A percentile compares a stretch with the other conserved stretches of the same genome.
These are phyloP conservation scores for Grammomys surdaster DNA, from an alignment of 2,113 vertebrate genomes.

Conservation along the genomic window DNA sequence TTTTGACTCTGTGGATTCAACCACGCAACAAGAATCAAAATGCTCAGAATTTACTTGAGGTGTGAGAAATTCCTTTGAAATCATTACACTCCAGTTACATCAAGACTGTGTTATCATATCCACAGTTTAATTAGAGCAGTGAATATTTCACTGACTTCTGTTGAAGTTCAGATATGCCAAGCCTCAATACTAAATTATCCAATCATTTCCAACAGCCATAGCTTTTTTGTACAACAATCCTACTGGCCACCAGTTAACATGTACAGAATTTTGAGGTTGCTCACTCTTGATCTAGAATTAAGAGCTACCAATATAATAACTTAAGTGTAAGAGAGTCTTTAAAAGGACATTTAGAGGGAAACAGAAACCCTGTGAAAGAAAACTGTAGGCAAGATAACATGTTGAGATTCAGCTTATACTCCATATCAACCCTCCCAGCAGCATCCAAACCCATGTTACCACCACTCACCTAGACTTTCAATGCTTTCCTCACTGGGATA, in stretches of 20 bases:
- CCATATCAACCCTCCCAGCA: background rate
- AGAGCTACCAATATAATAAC: background rate
- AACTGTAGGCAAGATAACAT: background rate
- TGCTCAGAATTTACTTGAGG: background rate
- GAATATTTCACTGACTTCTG: background rate
- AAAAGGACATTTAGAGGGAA: background rate
- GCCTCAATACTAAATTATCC: background rate
- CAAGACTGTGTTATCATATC: background rate
- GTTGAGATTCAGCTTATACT: background rate
- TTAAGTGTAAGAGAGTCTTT: background rate
- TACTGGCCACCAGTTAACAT: background rate
- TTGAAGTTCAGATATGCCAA: conserved; percentile 22
- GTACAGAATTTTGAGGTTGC: background rate
- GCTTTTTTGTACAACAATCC: background rate
- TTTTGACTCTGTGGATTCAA: background rate
- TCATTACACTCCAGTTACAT: background rate
- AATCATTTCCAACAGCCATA: background rate
- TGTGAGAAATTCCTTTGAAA: background rate
- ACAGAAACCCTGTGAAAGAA: background rate
- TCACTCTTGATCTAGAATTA: background rate
- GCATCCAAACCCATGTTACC: background rate
- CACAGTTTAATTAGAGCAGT: background rate
- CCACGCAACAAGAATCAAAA: background rate
- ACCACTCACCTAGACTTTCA: background rate
- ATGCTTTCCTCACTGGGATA: background rate